Evolutionary conservation across 2,113 vertebrate genomes (phyloP).

Genomic region (human (Homo sapiens)): DNA sequence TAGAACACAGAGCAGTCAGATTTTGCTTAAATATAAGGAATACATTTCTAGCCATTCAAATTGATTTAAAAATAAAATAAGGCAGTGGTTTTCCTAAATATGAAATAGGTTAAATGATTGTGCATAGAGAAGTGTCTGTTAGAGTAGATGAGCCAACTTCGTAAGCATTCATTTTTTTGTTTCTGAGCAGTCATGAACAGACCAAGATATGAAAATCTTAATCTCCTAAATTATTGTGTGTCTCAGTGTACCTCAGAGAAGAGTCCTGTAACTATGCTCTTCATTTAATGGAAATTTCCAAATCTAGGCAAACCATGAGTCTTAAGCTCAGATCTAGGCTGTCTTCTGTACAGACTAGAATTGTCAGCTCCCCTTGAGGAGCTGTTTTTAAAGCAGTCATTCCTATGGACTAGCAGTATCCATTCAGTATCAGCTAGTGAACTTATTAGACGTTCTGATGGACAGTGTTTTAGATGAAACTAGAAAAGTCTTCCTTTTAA

Average conservation of each 20-base stretch:
- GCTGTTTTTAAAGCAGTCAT: neutral
- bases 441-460: neutral
- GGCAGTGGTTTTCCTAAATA: neutral
- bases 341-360: neutral
- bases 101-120: neutral
- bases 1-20: neutral
- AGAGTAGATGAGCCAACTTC: neutral
- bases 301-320: neutral
- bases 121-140: neutral
- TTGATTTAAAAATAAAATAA: slow-evolving; percentile 15
- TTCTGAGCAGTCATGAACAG: neutral
- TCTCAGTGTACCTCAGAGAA: neutral
- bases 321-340: neutral
- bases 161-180: neutral
- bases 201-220: neutral
- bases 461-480: neutral
- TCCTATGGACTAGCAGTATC: neutral
- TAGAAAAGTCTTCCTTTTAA: neutral
- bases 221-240: neutral
- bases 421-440: neutral
- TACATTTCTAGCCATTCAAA: neutral
- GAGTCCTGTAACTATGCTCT: neutral
- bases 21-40: neutral
- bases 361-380: neutral
- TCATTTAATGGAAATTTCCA: neutral